Evolutionary conservation across 1,140 invertebrate genomes (phyloP).

Genomic region (Leptoteleia sp.): DNA sequence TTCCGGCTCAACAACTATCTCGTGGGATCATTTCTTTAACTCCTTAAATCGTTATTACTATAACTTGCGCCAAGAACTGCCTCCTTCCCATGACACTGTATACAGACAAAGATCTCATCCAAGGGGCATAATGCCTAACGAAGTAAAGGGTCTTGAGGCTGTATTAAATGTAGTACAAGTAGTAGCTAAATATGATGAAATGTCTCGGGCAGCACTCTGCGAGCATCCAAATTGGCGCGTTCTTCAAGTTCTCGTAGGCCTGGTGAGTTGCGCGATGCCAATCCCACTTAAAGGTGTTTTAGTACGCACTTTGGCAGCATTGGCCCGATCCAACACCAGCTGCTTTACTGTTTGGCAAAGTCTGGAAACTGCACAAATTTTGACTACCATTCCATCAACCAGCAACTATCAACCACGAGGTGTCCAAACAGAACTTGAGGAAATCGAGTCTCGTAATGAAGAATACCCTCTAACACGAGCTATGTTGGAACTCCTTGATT

Average conservation of each 20-base stretch:
- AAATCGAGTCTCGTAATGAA: slow-evolving; percentile 94
- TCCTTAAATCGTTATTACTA: slow-evolving; percentile 90
- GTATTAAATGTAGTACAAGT: slow-evolving; percentile 89
- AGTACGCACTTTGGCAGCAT: slow-evolving; percentile 87
- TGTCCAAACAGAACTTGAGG: slow-evolving; percentile 85
- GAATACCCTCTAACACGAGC: slow-evolving; percentile 92
- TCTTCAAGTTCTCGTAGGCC: slow-evolving; percentile 88
- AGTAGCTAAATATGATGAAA: slow-evolving; percentile 89
- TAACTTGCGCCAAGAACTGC: slow-evolving; percentile 86
- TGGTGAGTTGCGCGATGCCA: slow-evolving; percentile 93
- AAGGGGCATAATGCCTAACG: slow-evolving; percentile 89
- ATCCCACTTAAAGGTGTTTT: slow-evolving; percentile 92
- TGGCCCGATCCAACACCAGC: slow-evolving; percentile 83
- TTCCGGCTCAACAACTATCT: slow-evolving; percentile 83
- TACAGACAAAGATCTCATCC: slow-evolving; percentile 84
- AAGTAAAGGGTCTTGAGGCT: slow-evolving; percentile 92
- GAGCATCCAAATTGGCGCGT: slow-evolving; percentile 94
- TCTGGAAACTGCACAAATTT: slow-evolving; percentile 92
- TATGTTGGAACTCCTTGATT: slow-evolving; percentile 89
- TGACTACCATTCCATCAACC: slow-evolving; percentile 85
- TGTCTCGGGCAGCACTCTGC: slow-evolving; percentile 89
- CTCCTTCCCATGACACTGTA: slow-evolving; percentile 83
- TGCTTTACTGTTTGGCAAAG: slow-evolving; percentile 92
- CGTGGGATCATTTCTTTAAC: slow-evolving; percentile 94
- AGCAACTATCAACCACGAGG: slow-evolving; percentile 85